phyloP scores from a whole-genome alignment of 2,113 vertebrate species.

The Dipodomys stephensi region DNA sequence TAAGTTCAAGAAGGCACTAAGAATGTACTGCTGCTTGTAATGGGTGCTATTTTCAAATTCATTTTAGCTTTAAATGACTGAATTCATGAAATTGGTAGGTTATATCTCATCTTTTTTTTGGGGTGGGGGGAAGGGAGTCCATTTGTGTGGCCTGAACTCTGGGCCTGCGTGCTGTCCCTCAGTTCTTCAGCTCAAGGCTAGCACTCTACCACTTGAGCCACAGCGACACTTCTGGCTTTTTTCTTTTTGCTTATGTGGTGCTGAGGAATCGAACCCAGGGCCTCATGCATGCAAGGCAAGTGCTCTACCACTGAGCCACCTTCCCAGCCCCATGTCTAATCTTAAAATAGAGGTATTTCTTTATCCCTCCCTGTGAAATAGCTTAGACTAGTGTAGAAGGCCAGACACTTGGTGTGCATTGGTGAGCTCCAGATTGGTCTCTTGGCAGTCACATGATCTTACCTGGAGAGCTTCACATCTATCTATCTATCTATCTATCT shows the following conservation, averaged over 20 bases:
- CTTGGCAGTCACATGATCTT: background rate
- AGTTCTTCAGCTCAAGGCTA: no score
- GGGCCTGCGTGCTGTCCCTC: no score
- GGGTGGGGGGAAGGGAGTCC: no score
- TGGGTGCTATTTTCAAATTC: conserved; percentile 28
- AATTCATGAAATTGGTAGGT: background rate
- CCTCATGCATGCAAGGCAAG: no score
- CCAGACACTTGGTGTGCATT: background rate
- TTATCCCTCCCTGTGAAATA: background rate
- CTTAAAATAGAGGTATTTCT: background rate
- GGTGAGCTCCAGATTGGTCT: background rate
- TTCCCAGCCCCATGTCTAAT: background rate
- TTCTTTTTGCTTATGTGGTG: no score
- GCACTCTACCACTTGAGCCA: no score
- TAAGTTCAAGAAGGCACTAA: background rate
- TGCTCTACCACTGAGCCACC: no score
- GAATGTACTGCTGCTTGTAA: conserved; percentile 8
- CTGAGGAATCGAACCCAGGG: no score
- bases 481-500: no score
- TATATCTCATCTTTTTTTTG: no score
- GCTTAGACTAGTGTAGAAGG: background rate
- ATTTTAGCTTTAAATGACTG: conserved; percentile 24
- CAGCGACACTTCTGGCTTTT: no score
- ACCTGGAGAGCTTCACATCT: background rate
- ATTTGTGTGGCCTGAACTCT: no score